These are phyloP conservation scores for Venusia cambrica DNA, from an alignment of 2,888 invertebrate genomes.

Conservation along the genomic window DNA sequence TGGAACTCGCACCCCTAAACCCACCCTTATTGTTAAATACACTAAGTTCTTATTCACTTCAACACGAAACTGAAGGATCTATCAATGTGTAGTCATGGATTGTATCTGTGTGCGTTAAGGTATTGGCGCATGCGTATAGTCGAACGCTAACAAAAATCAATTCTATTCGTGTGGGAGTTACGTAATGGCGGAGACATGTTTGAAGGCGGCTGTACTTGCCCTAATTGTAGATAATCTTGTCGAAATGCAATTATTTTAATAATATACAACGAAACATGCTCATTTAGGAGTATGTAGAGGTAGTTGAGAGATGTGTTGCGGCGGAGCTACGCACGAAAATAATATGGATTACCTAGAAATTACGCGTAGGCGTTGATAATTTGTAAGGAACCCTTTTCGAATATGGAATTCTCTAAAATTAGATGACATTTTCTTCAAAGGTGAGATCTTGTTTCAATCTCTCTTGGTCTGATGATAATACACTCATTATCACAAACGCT, in stretches of 20 bases:
- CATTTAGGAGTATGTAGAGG: too few relatives aligned
- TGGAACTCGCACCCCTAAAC: slow-evolving; percentile 18
- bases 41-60: slow-evolving; percentile 34
- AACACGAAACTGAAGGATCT: slow-evolving; percentile 25
- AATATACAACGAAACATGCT: neutral
- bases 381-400: slow-evolving; percentile 14
- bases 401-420: slow-evolving; percentile 17
- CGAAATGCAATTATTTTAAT: slow-evolving; percentile 15
- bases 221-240: slow-evolving; percentile 51
- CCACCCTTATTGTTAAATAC: slow-evolving; percentile 15
- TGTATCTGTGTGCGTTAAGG: slow-evolving; percentile 53
- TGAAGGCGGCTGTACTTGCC: slow-evolving; percentile 49
- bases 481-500: slow-evolving; percentile 5
- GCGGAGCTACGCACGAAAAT: neutral
- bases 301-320: too few relatives aligned
- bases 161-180: slow-evolving; percentile 72
- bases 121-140: slow-evolving; percentile 64
- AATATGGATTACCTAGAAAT: neutral
- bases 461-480: slow-evolving; percentile 8
- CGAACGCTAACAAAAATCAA: slow-evolving; percentile 72
- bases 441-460: too few relatives aligned
- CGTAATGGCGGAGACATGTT: slow-evolving; percentile 65
- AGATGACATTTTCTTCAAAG: slow-evolving; percentile 17
- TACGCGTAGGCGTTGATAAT: slow-evolving; percentile 11
- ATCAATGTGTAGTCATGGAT: slow-evolving; percentile 41